Base-by-base conservation (phyloP, 2,888 invertebrate species). In the Capitulum mitella region DNA sequence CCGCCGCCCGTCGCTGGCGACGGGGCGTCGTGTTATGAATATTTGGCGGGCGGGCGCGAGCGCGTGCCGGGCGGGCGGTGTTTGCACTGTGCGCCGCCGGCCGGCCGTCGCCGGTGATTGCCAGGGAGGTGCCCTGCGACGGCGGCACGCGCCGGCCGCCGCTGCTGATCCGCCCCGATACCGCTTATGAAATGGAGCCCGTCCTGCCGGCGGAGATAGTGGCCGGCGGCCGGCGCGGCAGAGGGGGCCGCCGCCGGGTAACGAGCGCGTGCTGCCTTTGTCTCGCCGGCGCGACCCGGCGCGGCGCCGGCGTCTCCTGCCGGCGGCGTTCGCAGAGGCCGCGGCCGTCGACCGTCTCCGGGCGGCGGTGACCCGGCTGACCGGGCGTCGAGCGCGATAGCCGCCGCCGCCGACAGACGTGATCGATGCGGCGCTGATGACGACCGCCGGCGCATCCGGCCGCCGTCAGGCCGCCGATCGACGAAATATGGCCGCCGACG, bases 401-500 rank as follows among this genome's bases (percentile, higher is more conserved):
- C n/a, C 54, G n/a, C n/a, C n/a, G 37, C 8, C 19, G 37, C 3
- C 64, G 61, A 3, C 12, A 1, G 32, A 1, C 19, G 70, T 70
- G 70, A 70, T 70, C 70, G 70, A 70, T 70, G 70, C 6, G 37
- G 2, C 29, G 37, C 70, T 26, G 70, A 70, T 40, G 70, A 40
- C 40, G 37, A 8, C 37, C 26, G 37, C 70, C 19, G 26, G 26
- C 40, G 70, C 70, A 37, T 64, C 70, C 70, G 29, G 70, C 26
- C 70, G 70, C 26, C 70, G 26, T n/a, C n/a, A n/a, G n/a, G n/a
- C 70, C 70, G 70, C 26, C 70, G 70, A 70, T 40, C 70, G 70
- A 26, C 70, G 70, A 70, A 70, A 70, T 40, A 70, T 70, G 70
- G 70, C 70, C 37, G 40, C 70, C 70, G 29, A 10, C 37, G 34